These are phyloP conservation scores for Myopa tessellatipennis DNA, from an alignment of 2,888 invertebrate species.

Conservation along the genomic window DNA sequence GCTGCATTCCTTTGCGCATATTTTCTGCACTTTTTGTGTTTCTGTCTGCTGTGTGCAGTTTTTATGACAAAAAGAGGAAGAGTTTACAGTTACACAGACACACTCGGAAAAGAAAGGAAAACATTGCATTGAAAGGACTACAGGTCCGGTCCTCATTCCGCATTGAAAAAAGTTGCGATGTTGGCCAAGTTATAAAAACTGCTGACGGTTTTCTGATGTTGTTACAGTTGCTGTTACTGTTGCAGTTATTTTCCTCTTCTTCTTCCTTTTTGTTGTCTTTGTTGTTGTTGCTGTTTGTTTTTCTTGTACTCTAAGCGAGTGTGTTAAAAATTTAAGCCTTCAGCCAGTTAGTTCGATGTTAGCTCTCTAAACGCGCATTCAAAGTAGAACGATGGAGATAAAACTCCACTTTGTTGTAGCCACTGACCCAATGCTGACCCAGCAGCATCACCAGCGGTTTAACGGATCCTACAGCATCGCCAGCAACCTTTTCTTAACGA, in stretches of 20 bases:
- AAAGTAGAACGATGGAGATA: background rate
- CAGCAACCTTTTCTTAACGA: background rate
- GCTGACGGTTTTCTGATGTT: slow-evolving; percentile 25
- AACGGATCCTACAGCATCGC: background rate
- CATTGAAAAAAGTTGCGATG: slow-evolving; percentile 28
- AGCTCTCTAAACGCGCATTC: background rate
- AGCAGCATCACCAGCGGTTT: background rate
- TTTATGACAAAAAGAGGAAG: slow-evolving; percentile 30
- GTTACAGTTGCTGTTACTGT: background rate
- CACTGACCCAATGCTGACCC: background rate
- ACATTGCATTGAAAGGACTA: background rate
- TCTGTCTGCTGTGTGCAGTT: slow-evolving; percentile 18
- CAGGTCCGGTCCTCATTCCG: background rate
- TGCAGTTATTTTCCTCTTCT: background rate
- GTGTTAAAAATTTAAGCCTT: background rate
- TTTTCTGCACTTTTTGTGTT: slow-evolving; percentile 20
- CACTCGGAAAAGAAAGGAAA: slow-evolving; percentile 37
- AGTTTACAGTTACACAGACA: slow-evolving; percentile 23
- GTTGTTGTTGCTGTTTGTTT: slow-evolving; percentile 5
- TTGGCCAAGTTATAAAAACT: slow-evolving; percentile 27
- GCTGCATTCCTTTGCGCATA: slow-evolving; percentile 5
- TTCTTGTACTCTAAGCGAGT: background rate
- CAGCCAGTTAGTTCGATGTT: background rate
- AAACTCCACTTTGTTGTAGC: background rate
- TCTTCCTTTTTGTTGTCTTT: slow-evolving; percentile 13